Base-by-base conservation (phyloP, 2,113 vertebrate species). In the Eulemur macaco region DNA sequence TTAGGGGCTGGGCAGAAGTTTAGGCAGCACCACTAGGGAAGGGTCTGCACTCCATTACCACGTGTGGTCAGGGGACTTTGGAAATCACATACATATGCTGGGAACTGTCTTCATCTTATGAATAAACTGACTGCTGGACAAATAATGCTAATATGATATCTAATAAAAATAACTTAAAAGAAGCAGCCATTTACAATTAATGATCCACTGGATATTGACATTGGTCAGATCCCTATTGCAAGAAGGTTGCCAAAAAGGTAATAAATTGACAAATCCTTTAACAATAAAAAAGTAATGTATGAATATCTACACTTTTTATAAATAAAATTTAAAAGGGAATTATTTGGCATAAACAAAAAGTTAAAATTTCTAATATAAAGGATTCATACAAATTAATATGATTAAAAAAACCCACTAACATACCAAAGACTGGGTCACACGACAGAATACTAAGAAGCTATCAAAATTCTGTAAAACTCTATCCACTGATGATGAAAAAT, bases 321-420 rank as follows among this genome's bases (percentile, higher is more conserved):
- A 63, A 25, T 63, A 63, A 88, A 88, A 95, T 27, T 92, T 76
- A 27, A 47, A 86, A 69, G 82, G 34, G 14, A 88, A 76, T 78
- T 68, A 95, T 78, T 92, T 89, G 27, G n/a, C 21, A 50, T n/a
- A 77, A 94, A 56, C 58, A 88, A 58, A 89, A 60, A n/a, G 45
- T 25, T 54, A 85, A 89, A 93, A 81, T 56, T 21, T 86, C 64
- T 71, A 85, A 83, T 66, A 96, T 84, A 85, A 93, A 95, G 18
- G 64, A 78, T 89, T 95, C 71, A 96, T 37, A 84, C 50, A 71
- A 86, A 89, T 85, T 85, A 93, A 63, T 42, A 85, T 90, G 10
- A 80, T 3, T 83, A 74, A 76, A 21, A 15, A 47, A 92, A 10
- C 54, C 86, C 25, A 71, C 58, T 71, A 89, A 83, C 4, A 69